Evolutionary conservation across 1,140 invertebrate species (phyloP).

Genomic region (Aphidius gifuensis): DNA sequence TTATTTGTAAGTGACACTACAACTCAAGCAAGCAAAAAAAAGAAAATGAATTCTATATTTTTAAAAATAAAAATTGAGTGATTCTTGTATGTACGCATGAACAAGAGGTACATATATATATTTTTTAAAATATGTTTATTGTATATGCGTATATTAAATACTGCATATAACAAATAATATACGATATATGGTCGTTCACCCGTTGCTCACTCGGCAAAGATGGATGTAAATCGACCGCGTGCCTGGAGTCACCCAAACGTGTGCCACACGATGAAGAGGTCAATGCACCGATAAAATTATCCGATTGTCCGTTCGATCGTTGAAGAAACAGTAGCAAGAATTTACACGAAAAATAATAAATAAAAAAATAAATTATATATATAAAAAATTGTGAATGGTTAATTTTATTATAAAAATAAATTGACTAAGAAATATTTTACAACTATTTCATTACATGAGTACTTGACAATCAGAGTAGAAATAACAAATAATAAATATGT

Average conservation of each 20-base stretch:
- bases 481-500: too few species aligned
- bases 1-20: too few species aligned
- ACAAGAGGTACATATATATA: too few species aligned
- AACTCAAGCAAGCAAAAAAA: too few species aligned
- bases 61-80: too few species aligned
- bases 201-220: constrained; percentile 7
- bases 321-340: neutral
- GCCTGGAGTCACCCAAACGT: constrained; percentile 27
- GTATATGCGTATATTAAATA: neutral
- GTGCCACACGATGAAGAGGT: constrained; percentile 32
- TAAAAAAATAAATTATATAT: neutral
- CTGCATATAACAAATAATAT: neutral
- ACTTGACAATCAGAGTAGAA: too few species aligned
- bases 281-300: constrained; percentile 39
- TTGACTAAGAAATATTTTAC: too few species aligned
- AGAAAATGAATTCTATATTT: too few species aligned
- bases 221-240: constrained; percentile 37
- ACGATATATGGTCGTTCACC: constrained; percentile 22
- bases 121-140: neutral
- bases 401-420: neutral
- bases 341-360: neutral
- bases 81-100: too few species aligned
- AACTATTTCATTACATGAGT: too few species aligned
- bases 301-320: constrained; percentile 34
- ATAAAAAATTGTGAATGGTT: neutral